These are phyloP conservation scores for Rhagonycha lutea DNA, from an alignment of 2,888 invertebrate species.

Conservation along the genomic window DNA sequence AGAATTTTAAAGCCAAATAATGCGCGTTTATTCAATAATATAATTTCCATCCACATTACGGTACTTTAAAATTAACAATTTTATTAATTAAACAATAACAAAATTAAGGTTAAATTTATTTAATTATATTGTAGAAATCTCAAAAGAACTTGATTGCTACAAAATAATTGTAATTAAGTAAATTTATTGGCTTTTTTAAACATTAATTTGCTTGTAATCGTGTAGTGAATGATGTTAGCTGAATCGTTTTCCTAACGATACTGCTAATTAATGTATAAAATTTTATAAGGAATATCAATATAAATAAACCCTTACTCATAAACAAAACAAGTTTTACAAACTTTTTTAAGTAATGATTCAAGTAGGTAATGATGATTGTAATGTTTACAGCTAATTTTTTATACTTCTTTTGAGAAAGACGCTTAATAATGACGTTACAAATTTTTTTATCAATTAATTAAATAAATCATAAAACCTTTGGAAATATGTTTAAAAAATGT, in stretches of 20 bases:
- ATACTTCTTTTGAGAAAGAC: neutral
- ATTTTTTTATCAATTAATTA: neutral
- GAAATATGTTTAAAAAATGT: neutral
- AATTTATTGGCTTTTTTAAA: neutral
- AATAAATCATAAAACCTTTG: neutral
- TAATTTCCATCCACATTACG: neutral
- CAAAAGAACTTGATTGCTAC: neutral
- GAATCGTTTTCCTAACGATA: neutral
- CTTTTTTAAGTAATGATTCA: neutral
- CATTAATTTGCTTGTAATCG: neutral
- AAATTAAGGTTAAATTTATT: neutral
- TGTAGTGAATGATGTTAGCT: neutral
- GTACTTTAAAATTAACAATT: neutral
- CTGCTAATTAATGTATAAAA: neutral
- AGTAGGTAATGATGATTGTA: neutral
- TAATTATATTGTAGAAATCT: neutral
- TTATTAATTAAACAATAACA: neutral
- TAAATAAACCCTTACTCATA: neutral
- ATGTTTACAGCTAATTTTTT: neutral
- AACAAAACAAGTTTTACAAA: neutral
- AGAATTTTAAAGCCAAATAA: neutral
- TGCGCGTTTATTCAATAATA: neutral
- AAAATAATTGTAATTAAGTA: neutral
- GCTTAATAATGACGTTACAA: neutral
- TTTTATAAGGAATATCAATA: neutral